A percentile compares a stretch with the other conserved stretches of the same genome.
phyloP scores from a whole-genome alignment of 1,140 invertebrate genomes.

The Kradibia gibbosae region DNA sequence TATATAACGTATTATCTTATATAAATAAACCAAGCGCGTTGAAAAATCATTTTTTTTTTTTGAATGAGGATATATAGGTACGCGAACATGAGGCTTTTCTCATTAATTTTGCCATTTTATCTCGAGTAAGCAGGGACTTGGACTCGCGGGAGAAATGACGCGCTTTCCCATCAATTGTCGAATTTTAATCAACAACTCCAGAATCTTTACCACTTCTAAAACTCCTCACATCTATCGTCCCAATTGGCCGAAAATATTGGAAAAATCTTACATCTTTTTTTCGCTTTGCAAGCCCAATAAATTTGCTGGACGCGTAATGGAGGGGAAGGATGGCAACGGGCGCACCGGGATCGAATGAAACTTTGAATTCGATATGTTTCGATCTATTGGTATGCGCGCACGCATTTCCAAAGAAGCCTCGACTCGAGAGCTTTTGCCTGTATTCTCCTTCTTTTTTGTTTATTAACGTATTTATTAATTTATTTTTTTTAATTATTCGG shows the following conservation, averaged over 20 bases:
- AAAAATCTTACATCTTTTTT: constrained; percentile 43
- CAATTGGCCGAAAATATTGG: constrained; percentile 52
- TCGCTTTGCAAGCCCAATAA: constrained; percentile 38
- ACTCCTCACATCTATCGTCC: not conserved
- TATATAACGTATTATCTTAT: not conserved
- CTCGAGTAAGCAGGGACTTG: not conserved
- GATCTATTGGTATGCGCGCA: not conserved
- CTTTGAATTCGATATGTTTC: constrained; percentile 39
- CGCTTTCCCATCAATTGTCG: constrained; percentile 44
- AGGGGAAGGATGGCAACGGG: constrained; percentile 26
- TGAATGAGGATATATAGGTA: constrained; percentile 43
- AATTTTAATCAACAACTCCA: constrained; percentile 53
- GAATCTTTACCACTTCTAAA: not conserved
- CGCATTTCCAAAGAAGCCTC: not conserved
- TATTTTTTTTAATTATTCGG: not conserved
- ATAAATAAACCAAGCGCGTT: constrained; percentile 6
- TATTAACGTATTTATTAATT: constrained; percentile 1
- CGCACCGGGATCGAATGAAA: constrained; percentile 35
- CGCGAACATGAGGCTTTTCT: constrained; percentile 3
- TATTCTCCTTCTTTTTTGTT: not conserved
- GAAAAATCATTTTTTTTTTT: not conserved
- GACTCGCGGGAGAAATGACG: constrained; percentile 11
- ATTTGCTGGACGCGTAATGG: constrained; percentile 17
- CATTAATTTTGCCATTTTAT: constrained; percentile 25
- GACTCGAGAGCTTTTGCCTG: not conserved